Conservation (phyloP, 2,113 vertebrate genomes). For the Herpetotheres cachinnans region DNA sequence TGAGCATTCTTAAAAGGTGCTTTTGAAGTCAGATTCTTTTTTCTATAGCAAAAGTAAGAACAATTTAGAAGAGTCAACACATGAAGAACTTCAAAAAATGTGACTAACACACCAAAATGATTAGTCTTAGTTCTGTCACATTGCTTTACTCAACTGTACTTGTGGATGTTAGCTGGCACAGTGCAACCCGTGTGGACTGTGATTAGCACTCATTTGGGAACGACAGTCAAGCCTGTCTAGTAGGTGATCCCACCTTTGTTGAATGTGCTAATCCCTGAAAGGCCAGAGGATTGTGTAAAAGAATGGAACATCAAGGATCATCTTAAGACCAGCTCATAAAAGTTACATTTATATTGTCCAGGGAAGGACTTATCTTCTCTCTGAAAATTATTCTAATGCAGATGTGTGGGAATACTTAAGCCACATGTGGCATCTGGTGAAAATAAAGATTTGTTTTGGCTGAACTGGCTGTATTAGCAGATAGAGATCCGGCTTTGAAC, state of each 20-base stretch:
- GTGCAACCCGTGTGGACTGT: not conserved
- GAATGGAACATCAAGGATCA: constrained; percentile 9
- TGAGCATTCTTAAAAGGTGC: not conserved
- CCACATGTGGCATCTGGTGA: constrained; percentile 50
- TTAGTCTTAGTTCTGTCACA: not conserved
- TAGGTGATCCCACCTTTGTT: not conserved
- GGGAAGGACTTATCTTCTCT: constrained; percentile 17
- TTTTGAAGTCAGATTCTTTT: not conserved
- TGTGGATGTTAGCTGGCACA: not conserved
- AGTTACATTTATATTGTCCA: not conserved
- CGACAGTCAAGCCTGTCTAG: not conserved
- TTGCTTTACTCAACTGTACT: not conserved
- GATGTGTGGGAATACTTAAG: constrained; percentile 53
- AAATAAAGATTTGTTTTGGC: constrained; percentile 68
- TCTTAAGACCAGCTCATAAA: not conserved
- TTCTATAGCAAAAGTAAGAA: not conserved
- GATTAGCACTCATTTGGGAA: not conserved
- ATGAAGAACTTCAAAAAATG: not conserved
- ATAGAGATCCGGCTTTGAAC: constrained; percentile 53
- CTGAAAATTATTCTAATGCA: constrained; percentile 31
- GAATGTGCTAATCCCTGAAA: constrained; percentile 6
- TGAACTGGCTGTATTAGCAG: constrained; percentile 23
- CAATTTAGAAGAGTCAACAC: not conserved
- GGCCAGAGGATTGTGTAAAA: not conserved
- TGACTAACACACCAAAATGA: not conserved